Evolutionary conservation across 1,140 invertebrate genomes (phyloP), one percentile per base, ranked within the genome.

Genomic region (Cydia amplana): DNA sequence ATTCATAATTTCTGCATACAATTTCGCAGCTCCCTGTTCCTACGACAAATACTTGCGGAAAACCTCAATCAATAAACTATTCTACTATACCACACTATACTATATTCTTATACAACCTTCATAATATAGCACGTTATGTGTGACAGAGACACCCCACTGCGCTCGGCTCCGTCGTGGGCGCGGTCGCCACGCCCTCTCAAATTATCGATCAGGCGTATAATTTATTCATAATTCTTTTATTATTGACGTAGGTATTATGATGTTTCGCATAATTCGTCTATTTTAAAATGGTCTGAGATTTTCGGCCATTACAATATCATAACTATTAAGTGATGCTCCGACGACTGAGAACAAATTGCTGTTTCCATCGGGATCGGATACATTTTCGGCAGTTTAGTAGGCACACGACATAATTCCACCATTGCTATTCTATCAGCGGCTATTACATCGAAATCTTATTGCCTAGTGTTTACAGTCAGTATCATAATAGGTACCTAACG

Each of bases 151-250:
- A 32, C 65, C 36, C 72, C 36, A 51, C 43, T 10, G 43, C 72
- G 72, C 32, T 43, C n/a, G 43, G 18, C 43, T 43, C 32, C 72
- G 72, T 23, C n/a, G 43, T 25, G 55, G 73, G 78, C 55, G 67
- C 70, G 49, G 74, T 74, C 67, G 81, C 83, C 85, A 81, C 79
- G 80, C 79, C 82, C 73, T 74, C 60, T 10, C 40, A 73, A 77
- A 73, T 76, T 83, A 88, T 88, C 85, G 87, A 88, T 86, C 83
- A 60, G 55, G 7, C 72, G 77, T 77, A 87, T 87, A 86, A 88
- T 86, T 86, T 89, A 89, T 89, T 89, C 86, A 89, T 89, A 89
- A 83, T 89, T 85, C 78, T 78, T 75, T 79, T 77, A 43, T 84
- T 80, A 80, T 77, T 74, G 73, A 23, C 60, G 9, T 72, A 23